These are phyloP conservation scores for Rhopalosiphum padi DNA, from an alignment of 1,140 invertebrate genomes.

Conservation along the genomic window DNA sequence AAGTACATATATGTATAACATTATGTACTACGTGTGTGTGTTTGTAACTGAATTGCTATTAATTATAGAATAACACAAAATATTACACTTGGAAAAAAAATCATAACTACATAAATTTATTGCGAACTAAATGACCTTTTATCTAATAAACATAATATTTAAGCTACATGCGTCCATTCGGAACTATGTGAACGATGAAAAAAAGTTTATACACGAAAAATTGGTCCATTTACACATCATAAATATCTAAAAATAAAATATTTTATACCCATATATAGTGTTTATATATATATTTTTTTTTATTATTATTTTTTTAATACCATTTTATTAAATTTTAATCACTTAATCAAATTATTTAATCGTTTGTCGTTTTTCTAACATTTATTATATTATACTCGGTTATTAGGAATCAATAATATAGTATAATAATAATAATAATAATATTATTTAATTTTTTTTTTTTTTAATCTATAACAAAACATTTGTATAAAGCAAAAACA, in stretches of 20 bases:
- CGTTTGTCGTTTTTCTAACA: constrained; percentile 33
- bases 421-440: constrained; percentile 18
- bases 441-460: neutral
- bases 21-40: neutral
- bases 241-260: constrained; percentile 58
- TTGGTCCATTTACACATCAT: constrained; percentile 57
- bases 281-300: constrained; percentile 11
- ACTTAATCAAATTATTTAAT: constrained; percentile 34
- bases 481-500: constrained; percentile 38
- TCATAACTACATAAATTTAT: constrained; percentile 47
- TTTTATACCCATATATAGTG: constrained; percentile 48
- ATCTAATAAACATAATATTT: constrained; percentile 15
- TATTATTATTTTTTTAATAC: constrained; percentile 6
- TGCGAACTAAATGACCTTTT: constrained; percentile 50
- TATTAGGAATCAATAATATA: constrained; percentile 50
- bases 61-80: constrained; percentile 43
- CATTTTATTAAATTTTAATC: constrained; percentile 40
- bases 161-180: neutral
- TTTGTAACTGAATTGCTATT: constrained; percentile 21
- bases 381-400: constrained; percentile 44
- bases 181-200: constrained; percentile 43
- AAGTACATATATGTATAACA: constrained; percentile 13
- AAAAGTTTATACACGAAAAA: constrained; percentile 54
- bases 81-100: constrained; percentile 28
- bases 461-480: constrained; percentile 49